A percentile compares a stretch with the other conserved stretches of the same genome.
phyloP scores from a whole-genome alignment of 2,888 invertebrate species.

The Tridacna crocea region DNA sequence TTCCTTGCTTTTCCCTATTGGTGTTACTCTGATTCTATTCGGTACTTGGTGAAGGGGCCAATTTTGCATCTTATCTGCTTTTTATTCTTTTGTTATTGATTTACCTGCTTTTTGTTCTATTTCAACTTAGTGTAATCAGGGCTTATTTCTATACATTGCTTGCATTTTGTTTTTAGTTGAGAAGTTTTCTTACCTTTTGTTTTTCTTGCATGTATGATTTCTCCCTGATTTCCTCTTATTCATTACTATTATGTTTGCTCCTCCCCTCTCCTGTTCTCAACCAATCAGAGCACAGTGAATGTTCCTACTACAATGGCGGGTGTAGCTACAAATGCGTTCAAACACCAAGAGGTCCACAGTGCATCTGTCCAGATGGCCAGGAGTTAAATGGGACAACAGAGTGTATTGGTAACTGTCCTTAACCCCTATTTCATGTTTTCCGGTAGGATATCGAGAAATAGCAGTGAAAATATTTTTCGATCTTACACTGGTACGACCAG shows the following conservation, averaged over 20 bases:
- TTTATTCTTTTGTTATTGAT: no score
- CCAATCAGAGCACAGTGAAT: conserved; percentile 79
- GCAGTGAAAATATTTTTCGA: no score
- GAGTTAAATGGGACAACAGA: conserved; percentile 87
- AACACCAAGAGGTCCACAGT: conserved; percentile 90
- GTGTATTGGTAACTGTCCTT: conserved; percentile 81
- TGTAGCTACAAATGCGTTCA: conserved; percentile 84
- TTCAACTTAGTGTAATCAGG: no score
- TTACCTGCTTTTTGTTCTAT: no score
- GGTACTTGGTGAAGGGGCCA: no score
- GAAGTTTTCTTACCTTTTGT: background rate
- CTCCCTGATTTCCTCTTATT: background rate
- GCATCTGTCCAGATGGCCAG: conserved; percentile 95
- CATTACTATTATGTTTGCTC: conserved; percentile 5
- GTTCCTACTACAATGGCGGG: conserved; percentile 83
- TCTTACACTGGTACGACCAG: no score
- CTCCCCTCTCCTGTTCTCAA: background rate
- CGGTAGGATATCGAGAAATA: no score
- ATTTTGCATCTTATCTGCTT: no score
- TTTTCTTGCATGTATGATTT: background rate
- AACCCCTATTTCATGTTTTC: background rate
- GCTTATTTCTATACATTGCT: no score
- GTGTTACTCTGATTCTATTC: no score
- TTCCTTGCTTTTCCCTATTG: no score
- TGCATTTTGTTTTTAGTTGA: no score